phyloP scores from a whole-genome alignment of 2,113 vertebrate genomes.

The Phalacrocorax aristotelis region DNA sequence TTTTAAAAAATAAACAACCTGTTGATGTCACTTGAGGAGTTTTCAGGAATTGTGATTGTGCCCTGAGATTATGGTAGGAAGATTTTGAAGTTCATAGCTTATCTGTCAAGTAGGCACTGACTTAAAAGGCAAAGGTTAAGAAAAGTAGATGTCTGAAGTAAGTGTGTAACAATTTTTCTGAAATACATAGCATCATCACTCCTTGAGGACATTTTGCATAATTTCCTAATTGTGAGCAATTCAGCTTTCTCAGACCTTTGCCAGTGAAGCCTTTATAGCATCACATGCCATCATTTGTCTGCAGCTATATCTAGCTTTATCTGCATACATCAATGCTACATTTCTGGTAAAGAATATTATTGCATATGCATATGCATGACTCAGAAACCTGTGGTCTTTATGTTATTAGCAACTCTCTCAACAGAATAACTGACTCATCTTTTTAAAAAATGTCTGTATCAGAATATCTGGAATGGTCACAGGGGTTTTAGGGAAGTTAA shows the following conservation, averaged over 20 bases:
- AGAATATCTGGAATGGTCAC: not conserved
- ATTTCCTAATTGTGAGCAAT: not conserved
- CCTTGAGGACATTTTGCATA: conserved; percentile 11
- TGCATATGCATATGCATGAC: not conserved
- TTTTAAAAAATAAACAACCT: not conserved
- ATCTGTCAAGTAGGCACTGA: not conserved
- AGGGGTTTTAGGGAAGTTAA: not conserved
- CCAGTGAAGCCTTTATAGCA: not conserved
- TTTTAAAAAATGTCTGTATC: not conserved
- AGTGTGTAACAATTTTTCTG: not conserved
- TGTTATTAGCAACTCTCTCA: not conserved
- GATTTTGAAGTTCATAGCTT: not conserved
- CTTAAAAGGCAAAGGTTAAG: not conserved
- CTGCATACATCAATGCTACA: not conserved
- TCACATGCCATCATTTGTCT: not conserved
- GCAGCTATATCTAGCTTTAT: not conserved
- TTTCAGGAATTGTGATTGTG: not conserved
- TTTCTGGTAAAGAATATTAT: not conserved
- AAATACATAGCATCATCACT: not conserved
- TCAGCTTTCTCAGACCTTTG: not conserved
- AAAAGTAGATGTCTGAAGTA: not conserved
- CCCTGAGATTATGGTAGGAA: not conserved
- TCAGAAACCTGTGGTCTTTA: conserved; percentile 12
- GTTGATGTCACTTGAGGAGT: not conserved
- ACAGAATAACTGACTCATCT: conserved; percentile 3